These are phyloP conservation scores for Zaprionus camerounensis DNA, from an alignment of 1,140 invertebrate species.

Conservation along the genomic window DNA sequence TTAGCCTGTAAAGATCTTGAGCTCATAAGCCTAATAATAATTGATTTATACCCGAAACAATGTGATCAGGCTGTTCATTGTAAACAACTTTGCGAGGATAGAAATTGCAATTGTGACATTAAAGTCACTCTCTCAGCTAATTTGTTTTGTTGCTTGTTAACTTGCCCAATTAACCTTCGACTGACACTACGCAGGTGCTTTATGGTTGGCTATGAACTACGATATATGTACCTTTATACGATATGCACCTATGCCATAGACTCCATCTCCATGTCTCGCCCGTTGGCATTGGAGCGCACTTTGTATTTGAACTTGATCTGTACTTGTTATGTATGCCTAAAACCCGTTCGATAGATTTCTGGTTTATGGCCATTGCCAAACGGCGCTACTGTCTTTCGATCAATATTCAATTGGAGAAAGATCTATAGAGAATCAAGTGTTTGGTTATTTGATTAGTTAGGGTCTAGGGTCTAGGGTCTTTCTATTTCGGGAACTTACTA, in stretches of 20 bases:
- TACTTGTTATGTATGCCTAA: constrained; percentile 1
- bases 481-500: background rate
- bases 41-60: background rate
- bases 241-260: constrained; percentile 6
- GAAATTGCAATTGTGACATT: constrained; percentile 5
- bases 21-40: constrained; percentile 19
- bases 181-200: constrained; percentile 22
- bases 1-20: background rate
- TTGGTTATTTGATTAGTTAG: constrained; percentile 1
- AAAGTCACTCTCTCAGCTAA: constrained; percentile 12
- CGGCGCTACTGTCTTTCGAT: constrained; percentile 1
- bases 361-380: constrained; percentile 14
- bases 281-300: constrained; percentile 68
- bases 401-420: constrained; percentile 2
- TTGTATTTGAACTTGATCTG: constrained; percentile 63
- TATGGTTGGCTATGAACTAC: constrained; percentile 45
- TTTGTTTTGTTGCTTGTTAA: constrained; percentile 21
- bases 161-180: constrained; percentile 62
- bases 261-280: constrained; percentile 1
- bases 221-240: constrained; percentile 17
- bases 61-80: background rate
- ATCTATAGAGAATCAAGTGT: background rate
- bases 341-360: constrained; percentile 21
- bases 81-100: background rate
- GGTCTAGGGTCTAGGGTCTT: background rate